Base-by-base conservation (phyloP, 1,140 invertebrate species). In the Drosophila teissieri region DNA sequence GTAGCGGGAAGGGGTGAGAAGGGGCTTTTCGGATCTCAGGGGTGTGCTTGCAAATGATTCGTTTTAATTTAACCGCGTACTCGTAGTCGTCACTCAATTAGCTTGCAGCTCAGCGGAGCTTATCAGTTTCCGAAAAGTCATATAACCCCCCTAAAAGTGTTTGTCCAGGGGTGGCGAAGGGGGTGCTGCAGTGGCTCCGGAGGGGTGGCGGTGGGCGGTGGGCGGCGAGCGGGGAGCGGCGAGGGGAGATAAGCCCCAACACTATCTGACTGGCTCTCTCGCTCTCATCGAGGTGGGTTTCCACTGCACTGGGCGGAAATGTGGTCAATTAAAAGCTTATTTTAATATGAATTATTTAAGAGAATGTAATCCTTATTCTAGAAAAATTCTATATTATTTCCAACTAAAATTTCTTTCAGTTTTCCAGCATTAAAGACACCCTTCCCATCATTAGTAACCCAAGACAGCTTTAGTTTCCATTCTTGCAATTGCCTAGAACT, bases 51-150 rank as follows among this genome's bases (percentile, higher is more conserved):
- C 83, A 89, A 88, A 88, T 88, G 83, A 88, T 83, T 84, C 83
- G 83, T 88, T 88, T 89, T 80, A 83, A 82, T 86, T 82, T 76
- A 88, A 79, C 82, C 83, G 81, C 82, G 61, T n/a, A 68, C 60
- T 68, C 64, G 54, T 42, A 68, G 44, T 79, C 60, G 61, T 73
- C 77, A 75, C 61, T 86, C 84, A 89, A 89, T 89, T 88, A 89
- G 75, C 74, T 55, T 48, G 73, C 74, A 54, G 55, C 73, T 65
- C 79, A 48, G 57, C 48, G 39, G 2, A 51, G 46, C 84, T 89
- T 89, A 89, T 89, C 84, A 84, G 77, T 63, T 68, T 63, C 81
- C 67, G 52, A 80, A 85, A 89, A 89, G 84, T 84, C 84, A 89
- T 89, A 89, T 89, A 89, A 89, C 61, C 62, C 52, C 55, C 39